Evolutionary conservation across 2,797 vertebrate genomes (phyloP).

Genomic region (Muscicapa striata): DNA sequence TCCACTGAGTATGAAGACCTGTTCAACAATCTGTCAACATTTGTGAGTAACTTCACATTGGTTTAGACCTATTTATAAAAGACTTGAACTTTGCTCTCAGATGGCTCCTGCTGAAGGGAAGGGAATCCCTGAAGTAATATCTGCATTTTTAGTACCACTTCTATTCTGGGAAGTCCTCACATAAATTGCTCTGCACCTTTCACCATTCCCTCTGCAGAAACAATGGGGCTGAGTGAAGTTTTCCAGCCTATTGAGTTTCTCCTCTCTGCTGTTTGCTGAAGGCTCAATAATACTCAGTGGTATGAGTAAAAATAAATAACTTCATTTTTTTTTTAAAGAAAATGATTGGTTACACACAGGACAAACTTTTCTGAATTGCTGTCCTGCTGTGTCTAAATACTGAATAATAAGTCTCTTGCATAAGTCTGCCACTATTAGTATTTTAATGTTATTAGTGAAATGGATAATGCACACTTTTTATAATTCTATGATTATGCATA

Average conservation of each 20-base stretch:
- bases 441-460: not conserved
- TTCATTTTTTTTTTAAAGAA: not conserved
- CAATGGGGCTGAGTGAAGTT: not conserved
- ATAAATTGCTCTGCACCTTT: not conserved
- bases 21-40: accelerated
- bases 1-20: not conserved
- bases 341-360: not conserved
- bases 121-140: not conserved
- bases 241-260: not conserved
- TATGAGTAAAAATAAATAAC: not conserved
- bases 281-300: not conserved
- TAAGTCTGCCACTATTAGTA: not conserved
- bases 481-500: not conserved
- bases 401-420: not conserved
- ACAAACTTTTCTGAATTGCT: not conserved
- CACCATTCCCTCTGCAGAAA: not conserved
- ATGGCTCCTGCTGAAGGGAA: not conserved
- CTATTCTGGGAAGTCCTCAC: not conserved
- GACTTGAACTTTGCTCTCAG: not conserved
- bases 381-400: not conserved
- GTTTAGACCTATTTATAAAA: not conserved
- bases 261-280: not conserved
- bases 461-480: not conserved
- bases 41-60: constrained; percentile 67
- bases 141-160: not conserved